Base-by-base conservation (phyloP, 2,797 vertebrate species). In the Acestrorhynchus altus region DNA sequence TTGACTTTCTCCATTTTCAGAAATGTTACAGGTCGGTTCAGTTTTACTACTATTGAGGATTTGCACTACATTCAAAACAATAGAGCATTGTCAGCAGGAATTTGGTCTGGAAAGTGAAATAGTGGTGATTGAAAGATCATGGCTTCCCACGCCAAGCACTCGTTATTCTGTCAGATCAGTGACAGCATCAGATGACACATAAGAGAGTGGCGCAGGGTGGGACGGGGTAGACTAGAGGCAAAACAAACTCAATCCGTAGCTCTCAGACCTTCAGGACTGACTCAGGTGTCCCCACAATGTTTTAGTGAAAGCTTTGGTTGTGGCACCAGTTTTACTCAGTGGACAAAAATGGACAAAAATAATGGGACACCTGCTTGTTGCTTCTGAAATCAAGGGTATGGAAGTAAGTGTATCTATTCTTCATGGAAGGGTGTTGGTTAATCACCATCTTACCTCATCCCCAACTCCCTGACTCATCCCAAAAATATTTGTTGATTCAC, bases 191-290 rank as follows among this genome's bases (percentile, higher is more conserved):
- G 35, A 47, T 82, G 72, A 84, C 81, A 82, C 66, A 77, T 69
- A 56, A 61, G 76, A 76, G 73, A 59, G 64, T 51, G 51, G 60
- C 44, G 31, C 39, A 52, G 60, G 51, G 49, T 60, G 69, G 20
- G 76, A 57, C 49, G 2, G 60, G 22, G 69, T 42, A 79, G 47
- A 60, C 78, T 78, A 67, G 72, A 76, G 74, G 77, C 51, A 52
- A 80, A 78, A 78, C 71, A 82, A 84, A 84, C 80, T 67, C 63
- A 80, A 74, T 77, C 69, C 54, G 44, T n/a, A 72, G 70, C 66
- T 40, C 66, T 74, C 40, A 66, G 76, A 65, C 51, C 20, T 44
- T 40, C 44, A 59, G 39, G 44, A 42, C 42, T 61, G 64, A 56
- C 72, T 80, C 66, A 71, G 57, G 59, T 70, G 56, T 70, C 78